Percentiles rank a stretch among this genome's conserved stretches.
Evolutionary conservation across 2,888 invertebrate genomes (phyloP).

Genomic region (Plagodis pulveraria): DNA sequence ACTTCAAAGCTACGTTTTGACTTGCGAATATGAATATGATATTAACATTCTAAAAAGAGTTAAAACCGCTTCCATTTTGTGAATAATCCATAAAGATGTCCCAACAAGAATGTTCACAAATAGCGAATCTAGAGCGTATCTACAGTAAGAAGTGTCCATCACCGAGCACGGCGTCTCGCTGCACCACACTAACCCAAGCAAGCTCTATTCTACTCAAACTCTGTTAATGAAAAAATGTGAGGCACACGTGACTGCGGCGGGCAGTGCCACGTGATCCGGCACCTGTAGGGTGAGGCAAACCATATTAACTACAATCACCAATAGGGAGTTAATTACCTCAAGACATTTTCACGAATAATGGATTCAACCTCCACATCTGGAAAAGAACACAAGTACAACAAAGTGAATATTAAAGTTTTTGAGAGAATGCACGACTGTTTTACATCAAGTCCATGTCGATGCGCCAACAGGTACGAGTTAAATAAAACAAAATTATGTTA

Average conservation of each 20-base stretch:
- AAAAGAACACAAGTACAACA: slow-evolving; percentile 86
- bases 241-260: slow-evolving; percentile 40
- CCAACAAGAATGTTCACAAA: slow-evolving; percentile 33
- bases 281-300: slow-evolving; percentile 67
- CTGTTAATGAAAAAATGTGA: slow-evolving; percentile 61
- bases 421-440: slow-evolving; percentile 77
- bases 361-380: slow-evolving; percentile 84
- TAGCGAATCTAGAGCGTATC: slow-evolving; percentile 39
- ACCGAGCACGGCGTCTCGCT: slow-evolving; percentile 60
- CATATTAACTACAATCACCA: slow-evolving; percentile 81
- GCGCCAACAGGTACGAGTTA: slow-evolving; percentile 32
- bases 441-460: slow-evolving; percentile 80
- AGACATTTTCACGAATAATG: slow-evolving; percentile 84
- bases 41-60: slow-evolving; percentile 14
- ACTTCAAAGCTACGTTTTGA: background rate
- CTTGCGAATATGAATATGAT: slow-evolving; percentile 12
- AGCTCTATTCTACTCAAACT: slow-evolving; percentile 70
- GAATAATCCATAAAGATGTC: slow-evolving; percentile 21
- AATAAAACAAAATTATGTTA: slow-evolving; percentile 31
- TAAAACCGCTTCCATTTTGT: slow-evolving; percentile 29
- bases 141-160: slow-evolving; percentile 58
- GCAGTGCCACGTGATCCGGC: slow-evolving; percentile 41
- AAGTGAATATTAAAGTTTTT: slow-evolving; percentile 75
- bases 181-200: slow-evolving; percentile 71
- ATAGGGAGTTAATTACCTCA: slow-evolving; percentile 85